Percentiles rank a stretch among this genome's conserved stretches.
phyloP scores from a whole-genome alignment of 1,140 invertebrate species.

The Myzus persicae region DNA sequence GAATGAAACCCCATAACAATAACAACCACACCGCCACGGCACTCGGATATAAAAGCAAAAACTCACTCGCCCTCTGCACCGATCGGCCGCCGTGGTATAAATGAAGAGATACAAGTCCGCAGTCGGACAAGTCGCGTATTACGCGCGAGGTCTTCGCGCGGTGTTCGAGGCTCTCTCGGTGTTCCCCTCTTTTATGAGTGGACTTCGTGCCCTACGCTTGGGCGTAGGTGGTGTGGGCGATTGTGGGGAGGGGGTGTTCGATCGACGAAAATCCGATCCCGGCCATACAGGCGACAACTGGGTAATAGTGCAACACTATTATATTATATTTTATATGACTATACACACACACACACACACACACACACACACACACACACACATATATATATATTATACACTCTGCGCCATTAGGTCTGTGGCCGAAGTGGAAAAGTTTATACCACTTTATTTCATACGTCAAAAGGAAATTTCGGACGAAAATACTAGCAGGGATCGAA shows the following conservation, averaged over 20 bases:
- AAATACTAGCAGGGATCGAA: not conserved
- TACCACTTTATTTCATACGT: not conserved
- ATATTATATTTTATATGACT: not conserved
- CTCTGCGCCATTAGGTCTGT: not conserved
- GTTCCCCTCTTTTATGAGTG: not conserved
- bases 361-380: not conserved
- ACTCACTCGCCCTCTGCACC: not conserved
- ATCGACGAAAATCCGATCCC: conserved; percentile 11
- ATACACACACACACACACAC: not conserved
- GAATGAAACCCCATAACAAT: conserved; percentile 46
- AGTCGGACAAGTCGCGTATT: not conserved
- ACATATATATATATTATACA: not conserved
- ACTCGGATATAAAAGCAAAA: conserved; percentile 51
- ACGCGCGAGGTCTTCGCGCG: not conserved
- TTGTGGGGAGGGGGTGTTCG: not conserved
- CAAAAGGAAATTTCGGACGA: not conserved
- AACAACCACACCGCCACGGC: conserved; percentile 15
- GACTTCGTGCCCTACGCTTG: too few relatives aligned
- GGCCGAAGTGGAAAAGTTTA: conserved; percentile 4
- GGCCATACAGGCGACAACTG: not conserved
- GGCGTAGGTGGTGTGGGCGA: accelerated
- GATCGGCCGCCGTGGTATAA: not conserved
- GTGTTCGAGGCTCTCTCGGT: not conserved
- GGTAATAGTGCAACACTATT: not conserved
- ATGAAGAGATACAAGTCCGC: conserved; percentile 53